These are phyloP conservation scores for Willisornis vidua DNA, from an alignment of 2,113 vertebrate species.

Conservation along the genomic window DNA sequence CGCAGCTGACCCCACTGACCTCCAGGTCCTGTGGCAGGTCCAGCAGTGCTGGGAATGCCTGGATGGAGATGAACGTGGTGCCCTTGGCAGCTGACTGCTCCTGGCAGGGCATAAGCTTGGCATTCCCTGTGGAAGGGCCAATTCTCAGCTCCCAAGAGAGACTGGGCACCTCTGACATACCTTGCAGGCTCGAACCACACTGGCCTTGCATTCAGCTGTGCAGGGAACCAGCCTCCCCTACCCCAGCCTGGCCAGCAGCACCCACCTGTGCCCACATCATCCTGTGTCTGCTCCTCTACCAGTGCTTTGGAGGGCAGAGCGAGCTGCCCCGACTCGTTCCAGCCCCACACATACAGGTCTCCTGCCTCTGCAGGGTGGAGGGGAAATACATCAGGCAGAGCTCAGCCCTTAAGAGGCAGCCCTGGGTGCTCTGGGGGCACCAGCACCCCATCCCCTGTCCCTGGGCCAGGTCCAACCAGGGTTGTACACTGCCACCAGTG, in stretches of 20 bases:
- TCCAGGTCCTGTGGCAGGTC: slow-evolving; percentile 81
- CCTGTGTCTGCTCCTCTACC: background rate
- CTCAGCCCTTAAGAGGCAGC: background rate
- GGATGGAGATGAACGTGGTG: slow-evolving; percentile 83
- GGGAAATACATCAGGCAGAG: fast-evolving
- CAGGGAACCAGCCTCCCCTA: background rate
- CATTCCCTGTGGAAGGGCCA: fast-evolving
- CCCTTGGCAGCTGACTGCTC: background rate
- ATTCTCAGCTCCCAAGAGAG: background rate
- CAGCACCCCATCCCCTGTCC: fast-evolving
- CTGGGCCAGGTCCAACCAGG: fast-evolving
- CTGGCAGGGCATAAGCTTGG: fast-evolving
- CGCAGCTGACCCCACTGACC: slow-evolving; percentile 83
- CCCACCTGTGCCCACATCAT: background rate
- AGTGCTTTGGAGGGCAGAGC: slow-evolving; percentile 82
- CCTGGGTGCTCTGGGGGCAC: background rate
- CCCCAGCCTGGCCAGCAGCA: background rate
- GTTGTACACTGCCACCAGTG: fast-evolving
- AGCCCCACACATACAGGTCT: slow-evolving; percentile 94
- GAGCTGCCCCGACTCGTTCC: slow-evolving; percentile 94
- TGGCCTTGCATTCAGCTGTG: fast-evolving
- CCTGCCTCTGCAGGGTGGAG: slow-evolving; percentile 74
- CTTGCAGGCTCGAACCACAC: fast-evolving
- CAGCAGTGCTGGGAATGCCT: slow-evolving; percentile 90
- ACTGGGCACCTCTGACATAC: fast-evolving